Evolutionary conservation across 1,140 invertebrate species (phyloP), one percentile per base, ranked within the genome.

Genomic region (Camponotus vicinus): DNA sequence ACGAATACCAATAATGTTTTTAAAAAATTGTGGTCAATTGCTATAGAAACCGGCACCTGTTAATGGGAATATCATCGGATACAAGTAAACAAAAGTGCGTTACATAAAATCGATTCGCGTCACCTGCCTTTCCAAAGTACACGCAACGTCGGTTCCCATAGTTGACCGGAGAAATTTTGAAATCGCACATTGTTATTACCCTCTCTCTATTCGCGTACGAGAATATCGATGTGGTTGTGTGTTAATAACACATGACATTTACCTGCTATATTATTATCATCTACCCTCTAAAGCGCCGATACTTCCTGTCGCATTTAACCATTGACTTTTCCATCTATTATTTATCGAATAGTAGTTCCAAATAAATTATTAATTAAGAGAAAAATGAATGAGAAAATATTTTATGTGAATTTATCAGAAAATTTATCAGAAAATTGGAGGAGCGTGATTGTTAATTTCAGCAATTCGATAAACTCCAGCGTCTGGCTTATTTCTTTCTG

Each of bases 11-110:
- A n/a, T 32, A 73, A 37, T 83, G 79, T 83, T 83, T 83, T 57
- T 71, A 67, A 77, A 34, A 40, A 86, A 78, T 86, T 67, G 63
- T 67, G 71, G 88, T 86, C 87, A 92, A 93, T 92, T 73, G 86
- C 88, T 88, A 88, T 91, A 88, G 86, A 75, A 88, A 88, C 89
- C 80, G 79, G 32, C 92, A 93, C 92, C 91, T 93, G 92, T 87
- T 89, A 64, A 82, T 61, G 76, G 42, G 82, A 92, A 91, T 89
- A 66, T 66, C 86, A 86, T 82, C 63, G 88, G 55, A n/a, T 27
- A 34, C 15, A 34, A 49, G 75, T 69, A 78, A 80, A 69, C 88
- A 83, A 78, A 86, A 92, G 89, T 73, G 77, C 88, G 85, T 70
- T 76, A 42, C 34, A 69, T 59, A 87, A 90, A 92, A 92, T 92